These are phyloP conservation scores for Orientallactaga sibirica DNA, from an alignment of 2,797 vertebrate genomes.

Conservation along the genomic window DNA sequence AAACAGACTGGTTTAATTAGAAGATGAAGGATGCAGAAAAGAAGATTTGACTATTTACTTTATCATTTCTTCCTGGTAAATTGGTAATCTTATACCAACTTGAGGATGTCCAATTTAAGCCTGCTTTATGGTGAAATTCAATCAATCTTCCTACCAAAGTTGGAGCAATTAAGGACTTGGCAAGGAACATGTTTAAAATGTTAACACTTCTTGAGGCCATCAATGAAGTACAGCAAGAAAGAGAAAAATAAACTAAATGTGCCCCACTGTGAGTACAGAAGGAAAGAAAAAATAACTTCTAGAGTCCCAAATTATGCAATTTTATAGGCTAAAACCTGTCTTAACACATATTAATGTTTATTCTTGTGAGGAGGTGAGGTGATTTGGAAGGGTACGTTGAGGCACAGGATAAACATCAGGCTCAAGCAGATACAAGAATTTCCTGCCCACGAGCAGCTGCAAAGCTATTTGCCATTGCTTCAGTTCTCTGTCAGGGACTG, in stretches of 20 bases:
- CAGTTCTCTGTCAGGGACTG: constrained; percentile 17
- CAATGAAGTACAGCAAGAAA: constrained; percentile 8
- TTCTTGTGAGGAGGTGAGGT: background rate
- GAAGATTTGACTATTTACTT: background rate
- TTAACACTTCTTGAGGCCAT: constrained; percentile 28
- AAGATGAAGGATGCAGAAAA: background rate
- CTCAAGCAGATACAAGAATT: background rate
- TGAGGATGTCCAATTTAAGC: background rate
- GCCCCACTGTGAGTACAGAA: background rate
- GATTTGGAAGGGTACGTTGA: background rate
- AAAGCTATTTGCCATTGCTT: background rate
- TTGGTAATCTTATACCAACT: background rate
- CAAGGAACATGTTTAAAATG: background rate
- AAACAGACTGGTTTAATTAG: constrained; percentile 45
- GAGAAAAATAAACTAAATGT: background rate
- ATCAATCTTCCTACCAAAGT: background rate
- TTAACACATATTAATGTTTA: constrained; percentile 48
- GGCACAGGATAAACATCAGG: constrained; percentile 12
- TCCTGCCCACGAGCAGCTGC: background rate
- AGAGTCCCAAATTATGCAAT: constrained; percentile 19
- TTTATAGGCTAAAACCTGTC: background rate
- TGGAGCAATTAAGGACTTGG: background rate
- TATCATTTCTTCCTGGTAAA: constrained; percentile 27
- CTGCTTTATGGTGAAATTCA: constrained; percentile 43
- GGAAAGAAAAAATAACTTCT: constrained; percentile 8